Evolutionary conservation across 1,140 invertebrate species (phyloP), one percentile per base, ranked within the genome.

Genomic region (Nephila pilipes): DNA sequence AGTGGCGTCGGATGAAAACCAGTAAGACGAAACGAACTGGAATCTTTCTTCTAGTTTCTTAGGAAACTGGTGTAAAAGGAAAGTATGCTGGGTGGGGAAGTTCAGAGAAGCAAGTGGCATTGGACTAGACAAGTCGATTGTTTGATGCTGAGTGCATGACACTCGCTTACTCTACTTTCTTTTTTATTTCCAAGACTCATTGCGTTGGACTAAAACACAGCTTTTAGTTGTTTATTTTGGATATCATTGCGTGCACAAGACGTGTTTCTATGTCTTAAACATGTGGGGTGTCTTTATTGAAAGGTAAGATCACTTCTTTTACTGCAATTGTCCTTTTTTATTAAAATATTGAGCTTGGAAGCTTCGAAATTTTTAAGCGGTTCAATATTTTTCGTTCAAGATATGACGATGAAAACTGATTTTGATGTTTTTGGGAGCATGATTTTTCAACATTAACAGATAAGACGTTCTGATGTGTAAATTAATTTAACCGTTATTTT

Each of bases 21-120:
- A 87, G 85, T 60, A 87, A 87, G 85, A 87, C 85, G 55, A 87
- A 87, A 87, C 85, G 85, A 60, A 60, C 85, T 87, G 85, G 36
- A 65, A 75, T 81, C 80, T 81, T 81, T 36, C 85, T 87, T 63
- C 85, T 57, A 87, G 85, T 87, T 87, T 87, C 85, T 87, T 87
- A 18, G 46, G 83, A 85, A 85, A 80, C 75, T 80, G 25, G 80
- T 54, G 85, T 60, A 87, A 87, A 87, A 60, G 85, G 54, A 87
- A 87, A 87, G 85, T 87, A 60, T 60, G 38, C 58, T 87, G 57
- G 57, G 85, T 58, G 85, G 32, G 85, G 32, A 46, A 87, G 55
- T 36, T 58, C 55, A 87, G 85, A 87, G 85, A 60, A 58, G 38
- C 85, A 38, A 87, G 55, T 87, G 85, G 32, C 85, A 87, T 87